Base-by-base conservation (phyloP, 2,113 vertebrate genomes). In the Gallinago media region DNA sequence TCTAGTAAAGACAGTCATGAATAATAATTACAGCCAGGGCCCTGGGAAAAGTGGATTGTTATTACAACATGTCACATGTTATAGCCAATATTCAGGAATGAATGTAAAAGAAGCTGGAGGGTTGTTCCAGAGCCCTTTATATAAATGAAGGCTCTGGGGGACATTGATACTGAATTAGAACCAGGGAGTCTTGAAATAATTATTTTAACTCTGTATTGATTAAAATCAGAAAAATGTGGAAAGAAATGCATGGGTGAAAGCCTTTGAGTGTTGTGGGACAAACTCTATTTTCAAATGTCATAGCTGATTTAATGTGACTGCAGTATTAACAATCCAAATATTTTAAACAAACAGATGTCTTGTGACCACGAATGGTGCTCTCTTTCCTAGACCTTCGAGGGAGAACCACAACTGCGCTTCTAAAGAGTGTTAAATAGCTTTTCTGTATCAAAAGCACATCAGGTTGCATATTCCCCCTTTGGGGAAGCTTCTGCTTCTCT, bases 101-200 rank as follows among this genome's bases (percentile, higher is more conserved):
- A 59, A 74, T 84, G 38, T 47, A 23, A 65, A 81, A 87, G 52
- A 27, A 92, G 50, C 56, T 82, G 73, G 49, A 95, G 70, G 38
- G 32, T 89, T 79, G 14, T 92, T 93, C 63, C 74, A 83, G 81
- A 85, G 55, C 55, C 67, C 19, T 62, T 58, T 49, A 80, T 73
- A 92, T 79, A 72, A 76, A 36, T 55, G 36, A 67, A 29, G 12
- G 42, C 67, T 88, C 75, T 55, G n/a, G 47, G 58, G 46, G 3
- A 54, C 74, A 36, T 32, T 61, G 77, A 36, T 54, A 46, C 4
- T 83, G 58, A 31, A 77, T 74, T 88, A 83, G 72, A 88, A 85
- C 55, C 61, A 88, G 67, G 20, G 65, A 55, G 21, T 74, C 79
- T 90, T 93, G 76, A 94, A 96, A 32, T 85, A 66, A 88, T 93